Base-by-base conservation (phyloP, 2,113 vertebrate species). In the Psophia crepitans region DNA sequence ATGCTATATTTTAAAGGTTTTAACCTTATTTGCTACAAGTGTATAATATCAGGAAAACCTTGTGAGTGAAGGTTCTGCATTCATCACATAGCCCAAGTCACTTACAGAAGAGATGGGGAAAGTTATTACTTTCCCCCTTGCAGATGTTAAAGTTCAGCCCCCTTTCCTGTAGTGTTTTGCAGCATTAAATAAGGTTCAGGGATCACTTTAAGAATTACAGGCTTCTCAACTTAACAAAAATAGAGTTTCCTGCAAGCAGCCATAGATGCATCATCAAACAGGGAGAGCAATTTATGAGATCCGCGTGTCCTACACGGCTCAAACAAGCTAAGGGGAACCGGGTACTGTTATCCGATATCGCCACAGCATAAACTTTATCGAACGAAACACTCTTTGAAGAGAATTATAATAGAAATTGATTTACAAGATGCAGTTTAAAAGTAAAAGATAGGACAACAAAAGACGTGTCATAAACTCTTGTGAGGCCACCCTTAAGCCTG, bases 1-100 rank as follows among this genome's bases (percentile, higher is more conserved):
- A 98, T 97, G 98, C 97, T 98, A 97, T 96, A 98, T 98, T 98
- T 98, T 98, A 98, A 98, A 98, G 98, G 98, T 98, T 98, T 98
- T 98, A 98, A 98, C 98, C 98, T 98, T 98, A 98, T 98, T 98
- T 97, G 96, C 87, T 98, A 97, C 96, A 97, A 98, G 97, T 97
- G 92, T 98, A 98, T 98, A 98, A 98, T 98, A 98, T 79, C 97
- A 97, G 94, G 94, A 96, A 98, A 97, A 94, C 96, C 97, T 97
- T 96, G 93, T 94, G 97, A 98, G 93, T 87, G 84, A 97, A 98
- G 97, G 97, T 96, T 97, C 96, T 97, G 96, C 87, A 97, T 97
- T 97, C 97, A 97, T 98, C 97, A 96, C 94, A 84, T 73, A 95
- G 90, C 94, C 82, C 92, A 90, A 96, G 97, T 96, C 96, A 95